A percentile compares a stretch with the other conserved stretches of the same genome.
Conservation (phyloP, 2,888 invertebrate genomes). For the Tetranychus piercei region DNA sequence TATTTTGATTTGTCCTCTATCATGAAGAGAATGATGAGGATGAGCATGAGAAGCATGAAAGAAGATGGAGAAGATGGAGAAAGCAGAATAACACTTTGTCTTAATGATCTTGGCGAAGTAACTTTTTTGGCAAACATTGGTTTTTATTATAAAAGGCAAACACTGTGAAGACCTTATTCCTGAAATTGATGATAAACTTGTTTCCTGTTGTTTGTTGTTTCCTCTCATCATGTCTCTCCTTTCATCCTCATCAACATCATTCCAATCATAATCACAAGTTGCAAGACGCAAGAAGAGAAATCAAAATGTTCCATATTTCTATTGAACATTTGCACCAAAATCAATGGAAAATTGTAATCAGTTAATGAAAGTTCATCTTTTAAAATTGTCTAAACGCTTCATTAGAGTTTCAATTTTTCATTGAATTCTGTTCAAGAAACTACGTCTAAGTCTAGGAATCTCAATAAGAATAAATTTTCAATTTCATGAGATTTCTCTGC, state of each 20-base stretch:
- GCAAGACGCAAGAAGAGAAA: background rate
- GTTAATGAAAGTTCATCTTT: no score
- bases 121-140: background rate
- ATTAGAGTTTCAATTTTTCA: no score
- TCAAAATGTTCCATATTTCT: no score
- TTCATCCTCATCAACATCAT: background rate
- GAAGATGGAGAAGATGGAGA: background rate
- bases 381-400: no score
- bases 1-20: background rate
- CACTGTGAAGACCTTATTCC: background rate
- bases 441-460: no score
- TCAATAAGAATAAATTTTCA: no score
- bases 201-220: background rate
- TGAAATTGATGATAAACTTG: conserved; percentile 1
- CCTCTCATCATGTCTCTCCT: background rate
- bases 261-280: background rate
- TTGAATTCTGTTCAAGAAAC: no score
- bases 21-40: background rate
- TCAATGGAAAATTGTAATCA: no score
- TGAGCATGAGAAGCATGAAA: no score
- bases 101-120: background rate
- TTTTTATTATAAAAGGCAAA: background rate
- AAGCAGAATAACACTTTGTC: background rate
- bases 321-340: no score
- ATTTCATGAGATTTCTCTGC: no score